Evolutionary conservation across 2,797 vertebrate genomes (phyloP), one percentile per base, ranked within the genome.

Genomic region (Sus cebifrons): DNA sequence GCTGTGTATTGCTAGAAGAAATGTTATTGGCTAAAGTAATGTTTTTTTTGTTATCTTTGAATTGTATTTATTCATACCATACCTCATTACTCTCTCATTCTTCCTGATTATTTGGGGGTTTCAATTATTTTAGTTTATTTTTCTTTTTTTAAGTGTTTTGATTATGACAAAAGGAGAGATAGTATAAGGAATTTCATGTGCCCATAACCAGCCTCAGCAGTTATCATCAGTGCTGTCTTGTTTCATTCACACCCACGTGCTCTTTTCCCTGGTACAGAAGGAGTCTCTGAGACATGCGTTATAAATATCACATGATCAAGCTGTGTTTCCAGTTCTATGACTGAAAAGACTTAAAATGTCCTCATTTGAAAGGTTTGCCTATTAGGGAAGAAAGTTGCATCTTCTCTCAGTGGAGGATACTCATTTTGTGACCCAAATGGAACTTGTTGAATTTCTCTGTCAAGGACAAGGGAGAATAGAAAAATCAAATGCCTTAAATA

Each of bases 391-490:
- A 73, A 52, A 75, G 27, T 60, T 77, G 12, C 7, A 32, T 93
- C 27, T 44, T 82, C 25, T 89, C 49, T 81, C 62, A 74, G 23
- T 65, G 62, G 60, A 85, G 40, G 86, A 88, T 15, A 70, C 23
- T 62, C 20, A 60, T 85, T 91, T 85, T 86, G 18, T 90, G 94
- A 74, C 7, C 20, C 71, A 84, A 23, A 87, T 89, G 49, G 25
- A 89, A 88, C 29, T 86, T 90, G 18, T 17, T 86, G 36, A 32
- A 90, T 82, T 91, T 95, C 65, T 65, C 23, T 56, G 40, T 92
- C 54, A 86, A 83, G 49, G 15, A 68, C 52, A 77, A 79, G 82
- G 27, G 86, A 14, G 52, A 91, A 79, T 20, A 88, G 88, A 67
- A 71, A 92, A 83, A 89, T 49, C 65, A 81, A 65, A 54, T 67